Conservation (phyloP, 2,113 vertebrate species). For the Lophius piscatorius region DNA sequence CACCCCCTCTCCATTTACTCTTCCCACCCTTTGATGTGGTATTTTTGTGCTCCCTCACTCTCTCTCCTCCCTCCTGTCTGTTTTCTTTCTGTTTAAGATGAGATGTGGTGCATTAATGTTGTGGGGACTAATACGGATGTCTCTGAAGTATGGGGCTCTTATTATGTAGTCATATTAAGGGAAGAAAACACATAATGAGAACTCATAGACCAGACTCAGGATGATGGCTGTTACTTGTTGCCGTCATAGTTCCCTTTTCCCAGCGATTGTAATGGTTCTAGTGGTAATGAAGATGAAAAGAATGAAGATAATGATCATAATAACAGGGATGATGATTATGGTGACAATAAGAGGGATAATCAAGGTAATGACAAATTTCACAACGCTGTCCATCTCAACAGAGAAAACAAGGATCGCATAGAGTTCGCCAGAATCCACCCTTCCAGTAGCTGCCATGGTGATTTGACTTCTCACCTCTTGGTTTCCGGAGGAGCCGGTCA, state of each 20-base stretch:
- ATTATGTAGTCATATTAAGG: slow-evolving; percentile 77
- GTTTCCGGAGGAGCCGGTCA: slow-evolving; percentile 84
- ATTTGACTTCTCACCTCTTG: slow-evolving; percentile 92
- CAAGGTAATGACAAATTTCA: slow-evolving; percentile 65
- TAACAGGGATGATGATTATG: slow-evolving; percentile 45
- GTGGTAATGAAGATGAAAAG: slow-evolving; percentile 72
- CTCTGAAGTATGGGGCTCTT: slow-evolving; percentile 75
- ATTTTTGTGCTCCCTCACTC: slow-evolving; percentile 52
- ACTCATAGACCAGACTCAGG: slow-evolving; percentile 57
- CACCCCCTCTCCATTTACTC: slow-evolving; percentile 69
- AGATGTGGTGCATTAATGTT: slow-evolving; percentile 75
- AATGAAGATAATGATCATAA: slow-evolving; percentile 70
- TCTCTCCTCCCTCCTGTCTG: slow-evolving; percentile 29
- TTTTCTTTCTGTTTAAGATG: slow-evolving; percentile 56
- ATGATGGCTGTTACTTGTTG: slow-evolving; percentile 60
- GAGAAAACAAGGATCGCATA: slow-evolving; percentile 94
- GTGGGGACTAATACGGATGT: slow-evolving; percentile 68
- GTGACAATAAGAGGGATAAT: slow-evolving; percentile 64
- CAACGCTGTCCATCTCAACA: slow-evolving; percentile 57
- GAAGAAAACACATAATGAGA: slow-evolving; percentile 75
- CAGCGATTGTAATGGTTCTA: slow-evolving; percentile 69
- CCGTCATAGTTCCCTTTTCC: slow-evolving; percentile 67
- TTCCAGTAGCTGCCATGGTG: slow-evolving; percentile 88
- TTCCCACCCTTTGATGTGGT: slow-evolving; percentile 76
- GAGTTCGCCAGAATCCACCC: slow-evolving; percentile 93